These are phyloP conservation scores for Stegastes partitus DNA, from an alignment of 2,113 vertebrate species.

Conservation along the genomic window DNA sequence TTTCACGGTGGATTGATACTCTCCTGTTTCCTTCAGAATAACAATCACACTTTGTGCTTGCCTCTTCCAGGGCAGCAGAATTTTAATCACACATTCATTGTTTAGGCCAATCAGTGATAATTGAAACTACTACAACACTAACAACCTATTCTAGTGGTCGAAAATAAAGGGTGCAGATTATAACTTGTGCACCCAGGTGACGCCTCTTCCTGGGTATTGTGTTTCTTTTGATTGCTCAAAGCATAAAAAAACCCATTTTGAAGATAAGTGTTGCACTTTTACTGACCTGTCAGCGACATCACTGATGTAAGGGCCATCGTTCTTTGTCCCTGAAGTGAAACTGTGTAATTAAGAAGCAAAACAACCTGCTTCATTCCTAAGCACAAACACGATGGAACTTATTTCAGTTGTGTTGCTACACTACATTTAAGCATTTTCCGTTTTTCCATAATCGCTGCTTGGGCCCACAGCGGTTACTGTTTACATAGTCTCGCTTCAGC, in stretches of 20 bases:
- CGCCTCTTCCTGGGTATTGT: background rate
- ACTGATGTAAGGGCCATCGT: background rate
- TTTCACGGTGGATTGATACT: slow-evolving; percentile 22
- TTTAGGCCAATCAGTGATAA: background rate
- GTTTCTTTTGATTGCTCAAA: slow-evolving; percentile 7
- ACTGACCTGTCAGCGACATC: background rate
- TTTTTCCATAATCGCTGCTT: too few relatives aligned
- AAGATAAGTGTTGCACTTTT: background rate
- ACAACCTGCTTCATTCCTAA: background rate
- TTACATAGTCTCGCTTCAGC: too few relatives aligned
- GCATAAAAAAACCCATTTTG: background rate
- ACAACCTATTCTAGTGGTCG: background rate
- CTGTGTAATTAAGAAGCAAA: too few relatives aligned
- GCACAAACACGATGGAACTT: too few relatives aligned
- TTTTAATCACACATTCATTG: slow-evolving; percentile 5
- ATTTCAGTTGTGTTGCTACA: too few relatives aligned
- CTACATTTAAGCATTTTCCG: too few relatives aligned
- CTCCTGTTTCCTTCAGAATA: slow-evolving; percentile 4
- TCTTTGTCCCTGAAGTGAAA: background rate
- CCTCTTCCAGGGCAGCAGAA: background rate
- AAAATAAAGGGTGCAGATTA: background rate
- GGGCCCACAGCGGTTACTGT: too few relatives aligned
- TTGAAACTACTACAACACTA: background rate
- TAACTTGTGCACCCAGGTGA: background rate
- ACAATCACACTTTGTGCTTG: slow-evolving; percentile 15